These are phyloP conservation scores for Glossosoma conforme DNA, from an alignment of 1,140 invertebrate genomes.

Conservation along the genomic window DNA sequence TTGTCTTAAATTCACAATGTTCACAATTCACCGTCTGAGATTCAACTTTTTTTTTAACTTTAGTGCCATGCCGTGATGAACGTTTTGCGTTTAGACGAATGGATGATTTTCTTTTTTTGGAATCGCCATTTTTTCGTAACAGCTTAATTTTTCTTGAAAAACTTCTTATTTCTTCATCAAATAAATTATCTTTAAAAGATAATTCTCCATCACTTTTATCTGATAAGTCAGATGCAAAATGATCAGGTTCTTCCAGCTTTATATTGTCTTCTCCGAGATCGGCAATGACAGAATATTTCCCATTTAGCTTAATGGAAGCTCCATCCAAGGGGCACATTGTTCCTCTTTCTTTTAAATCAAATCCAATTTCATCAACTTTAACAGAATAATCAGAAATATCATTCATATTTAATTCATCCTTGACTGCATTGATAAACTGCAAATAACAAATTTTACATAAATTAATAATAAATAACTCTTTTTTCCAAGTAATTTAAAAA, in stretches of 20 bases:
- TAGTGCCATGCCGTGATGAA: too few relatives aligned
- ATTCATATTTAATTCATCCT: constrained; percentile 9
- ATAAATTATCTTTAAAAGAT: background rate
- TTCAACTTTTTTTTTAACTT: too few relatives aligned
- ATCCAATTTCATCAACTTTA: too few relatives aligned
- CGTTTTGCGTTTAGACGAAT: background rate
- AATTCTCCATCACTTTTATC: constrained; percentile 3
- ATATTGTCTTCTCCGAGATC: constrained; percentile 1
- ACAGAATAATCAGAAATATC: constrained; percentile 6
- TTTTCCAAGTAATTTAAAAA: too few relatives aligned
- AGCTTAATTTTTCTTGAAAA: background rate
- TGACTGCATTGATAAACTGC: background rate
- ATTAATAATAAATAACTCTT: too few relatives aligned
- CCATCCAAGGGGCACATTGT: too few relatives aligned
- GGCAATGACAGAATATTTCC: background rate
- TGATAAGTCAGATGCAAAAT: background rate
- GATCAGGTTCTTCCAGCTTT: constrained; percentile 10
- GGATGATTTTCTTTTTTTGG: background rate
- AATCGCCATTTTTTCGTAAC: constrained; percentile 2
- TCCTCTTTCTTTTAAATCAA: too few relatives aligned
- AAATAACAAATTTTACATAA: too few relatives aligned
- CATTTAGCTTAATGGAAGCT: too few relatives aligned
- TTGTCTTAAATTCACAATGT: constrained; percentile 19
- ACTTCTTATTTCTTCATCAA: background rate
- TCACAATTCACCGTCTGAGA: constrained; percentile 12